These are phyloP conservation scores for Lutraria lutraria DNA, from an alignment of 2,888 invertebrate species.

Conservation along the genomic window DNA sequence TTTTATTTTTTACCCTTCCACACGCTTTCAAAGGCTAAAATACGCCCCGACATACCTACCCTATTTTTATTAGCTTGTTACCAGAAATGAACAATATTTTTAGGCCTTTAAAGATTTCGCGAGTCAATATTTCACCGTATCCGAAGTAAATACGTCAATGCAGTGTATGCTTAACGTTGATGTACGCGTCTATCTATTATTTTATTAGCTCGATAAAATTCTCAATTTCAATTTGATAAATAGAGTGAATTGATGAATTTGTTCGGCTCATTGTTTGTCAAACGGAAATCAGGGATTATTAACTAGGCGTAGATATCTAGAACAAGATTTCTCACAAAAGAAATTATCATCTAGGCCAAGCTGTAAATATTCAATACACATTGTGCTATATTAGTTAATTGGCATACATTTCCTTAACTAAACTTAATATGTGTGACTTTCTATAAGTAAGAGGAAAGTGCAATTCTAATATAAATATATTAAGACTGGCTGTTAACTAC, in stretches of 20 bases:
- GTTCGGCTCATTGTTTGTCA: neutral
- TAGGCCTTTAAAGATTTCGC: neutral
- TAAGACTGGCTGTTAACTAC: too few species aligned
- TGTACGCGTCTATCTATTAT: neutral
- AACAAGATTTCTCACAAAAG: neutral
- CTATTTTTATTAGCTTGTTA: too few species aligned
- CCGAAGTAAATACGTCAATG: neutral
- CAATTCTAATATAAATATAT: too few species aligned
- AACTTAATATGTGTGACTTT: too few species aligned
- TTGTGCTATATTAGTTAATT: too few species aligned
- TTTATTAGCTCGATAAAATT: neutral
- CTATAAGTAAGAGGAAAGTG: too few species aligned
- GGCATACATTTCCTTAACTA: too few species aligned
- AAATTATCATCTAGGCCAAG: neutral
- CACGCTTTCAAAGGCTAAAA: too few species aligned
- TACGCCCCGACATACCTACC: too few species aligned
- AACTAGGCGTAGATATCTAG: neutral
- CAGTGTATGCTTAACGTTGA: neutral
- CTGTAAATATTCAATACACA: neutral
- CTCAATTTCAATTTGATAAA: conserved; percentile 5
- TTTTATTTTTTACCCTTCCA: too few species aligned
- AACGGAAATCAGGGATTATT: neutral
- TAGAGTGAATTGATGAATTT: neutral
- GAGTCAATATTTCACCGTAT: neutral
- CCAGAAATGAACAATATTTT: too few species aligned